Evolutionary conservation across 2,888 invertebrate genomes (phyloP), one percentile per base, ranked within the genome.

Genomic region (Agrilus biguttatus): DNA sequence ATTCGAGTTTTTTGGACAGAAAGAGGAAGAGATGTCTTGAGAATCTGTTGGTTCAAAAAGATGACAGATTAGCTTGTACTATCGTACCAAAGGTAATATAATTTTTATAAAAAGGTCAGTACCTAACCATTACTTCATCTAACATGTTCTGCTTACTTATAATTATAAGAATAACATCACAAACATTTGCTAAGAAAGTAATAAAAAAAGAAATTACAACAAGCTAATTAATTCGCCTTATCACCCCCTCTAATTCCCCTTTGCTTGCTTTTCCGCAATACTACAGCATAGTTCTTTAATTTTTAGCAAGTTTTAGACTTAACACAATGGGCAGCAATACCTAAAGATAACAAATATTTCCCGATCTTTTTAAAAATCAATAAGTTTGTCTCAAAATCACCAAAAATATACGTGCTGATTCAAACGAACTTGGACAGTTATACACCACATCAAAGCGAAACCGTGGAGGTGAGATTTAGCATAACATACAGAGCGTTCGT

Each of bases 31-130:
- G 63, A 19, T 61, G 63, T 40, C 54, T 66, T 7, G 78, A 78
- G 57, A 80, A 81, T 60, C 64, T 83, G 13, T 57, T 77, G 2
- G 75, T 74, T 66, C 69, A 68, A 48, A 63, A 65, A 37, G 70
- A 68, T 2, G 69, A 72, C 40, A 67, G 70, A 44, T 63, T 71
- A 49, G 69, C 71, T 5, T 73, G 74, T 51, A 73, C 73, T 2
- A 59, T 77, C 45, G 71, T 71, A 50, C 77, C 77, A 21, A 69
- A 71, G 65, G 77, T 76, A 67, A 55, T 54, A 48, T 13, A 39
- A 33, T 12, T 28, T 13, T 33, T 19, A 17, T 37, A 13, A 10
- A 14, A 3, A 10, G 17, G 17, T 17, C 17, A 17, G 17, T 17
- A 17, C 2, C 17, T n/a, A 17, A 17, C 17, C 17, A 17, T 4